phyloP scores from a whole-genome alignment of 2,888 invertebrate genomes.

The Trachelus iudaicus region DNA sequence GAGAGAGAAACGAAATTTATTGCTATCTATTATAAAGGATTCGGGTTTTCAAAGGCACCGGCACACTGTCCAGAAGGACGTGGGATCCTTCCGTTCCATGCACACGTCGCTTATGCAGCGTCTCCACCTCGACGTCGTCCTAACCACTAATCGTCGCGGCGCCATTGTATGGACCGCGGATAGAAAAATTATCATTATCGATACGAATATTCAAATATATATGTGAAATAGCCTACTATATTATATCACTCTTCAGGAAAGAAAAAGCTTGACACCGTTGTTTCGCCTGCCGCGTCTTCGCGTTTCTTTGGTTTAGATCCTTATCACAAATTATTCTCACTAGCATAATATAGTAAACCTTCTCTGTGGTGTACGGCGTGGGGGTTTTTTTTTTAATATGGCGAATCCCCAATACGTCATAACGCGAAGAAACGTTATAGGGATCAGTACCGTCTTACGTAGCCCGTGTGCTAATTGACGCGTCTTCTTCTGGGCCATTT shows the following conservation, averaged over 20 bases:
- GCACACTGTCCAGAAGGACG: slow-evolving; percentile 37
- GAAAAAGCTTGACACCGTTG: slow-evolving; percentile 22
- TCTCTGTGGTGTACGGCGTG: background rate
- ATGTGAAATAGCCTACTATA: slow-evolving; percentile 9
- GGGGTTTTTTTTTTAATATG: background rate
- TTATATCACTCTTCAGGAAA: slow-evolving; percentile 26
- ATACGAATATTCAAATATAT: slow-evolving; percentile 8
- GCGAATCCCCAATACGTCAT: background rate
- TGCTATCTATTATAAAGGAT: slow-evolving; percentile 36
- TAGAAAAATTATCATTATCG: slow-evolving; percentile 18
- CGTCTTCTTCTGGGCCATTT: slow-evolving; percentile 20
- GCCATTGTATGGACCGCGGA: slow-evolving; percentile 10
- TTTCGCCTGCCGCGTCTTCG: slow-evolving; percentile 36
- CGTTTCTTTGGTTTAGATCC: slow-evolving; percentile 38
- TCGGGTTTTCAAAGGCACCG: slow-evolving; percentile 42
- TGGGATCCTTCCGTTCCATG: slow-evolving; percentile 26
- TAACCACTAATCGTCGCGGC: background rate
- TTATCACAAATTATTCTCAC: slow-evolving; percentile 46
- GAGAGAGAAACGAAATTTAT: slow-evolving; percentile 31
- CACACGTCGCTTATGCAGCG: slow-evolving; percentile 21
- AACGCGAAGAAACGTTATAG: background rate
- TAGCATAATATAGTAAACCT: slow-evolving; percentile 20
- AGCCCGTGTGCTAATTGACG: slow-evolving; percentile 28
- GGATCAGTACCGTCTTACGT: background rate
- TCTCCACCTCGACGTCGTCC: slow-evolving; percentile 14